phyloP scores from a whole-genome alignment of 2,797 vertebrate species.

The Oreochromis mossambicus region DNA sequence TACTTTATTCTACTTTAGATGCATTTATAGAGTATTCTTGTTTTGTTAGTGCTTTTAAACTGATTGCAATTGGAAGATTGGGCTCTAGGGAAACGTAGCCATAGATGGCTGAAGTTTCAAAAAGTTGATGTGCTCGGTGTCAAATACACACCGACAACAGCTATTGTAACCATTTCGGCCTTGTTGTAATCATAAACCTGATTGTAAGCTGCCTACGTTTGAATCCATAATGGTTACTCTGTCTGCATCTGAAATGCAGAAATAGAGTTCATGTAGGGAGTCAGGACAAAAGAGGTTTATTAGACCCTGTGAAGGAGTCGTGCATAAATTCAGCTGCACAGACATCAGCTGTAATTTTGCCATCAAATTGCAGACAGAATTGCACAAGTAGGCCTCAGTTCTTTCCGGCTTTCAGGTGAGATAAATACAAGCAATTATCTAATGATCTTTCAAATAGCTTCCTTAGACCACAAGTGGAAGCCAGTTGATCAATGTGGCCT shows the following conservation, averaged over 20 bases:
- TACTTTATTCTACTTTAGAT: background rate
- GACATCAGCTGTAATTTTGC: constrained; percentile 30
- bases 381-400: background rate
- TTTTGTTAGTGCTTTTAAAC: background rate
- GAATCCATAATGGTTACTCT: constrained; percentile 24
- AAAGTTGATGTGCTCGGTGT: background rate
- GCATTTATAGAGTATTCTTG: background rate
- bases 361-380: constrained; percentile 16
- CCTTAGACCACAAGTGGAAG: constrained; percentile 33
- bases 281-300: constrained; percentile 27
- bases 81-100: background rate
- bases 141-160: background rate
- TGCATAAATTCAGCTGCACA: constrained; percentile 6
- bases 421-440: constrained; percentile 58
- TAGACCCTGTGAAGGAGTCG: background rate
- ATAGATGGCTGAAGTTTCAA: background rate
- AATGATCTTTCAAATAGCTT: constrained; percentile 52
- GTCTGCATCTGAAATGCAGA: constrained; percentile 27
- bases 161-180: background rate
- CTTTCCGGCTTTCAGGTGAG: constrained; percentile 37
- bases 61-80: background rate
- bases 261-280: background rate
- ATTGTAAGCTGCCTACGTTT: constrained; percentile 26
- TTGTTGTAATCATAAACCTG: constrained; percentile 16
- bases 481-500: constrained; percentile 44